Percentiles rank a stretch among this genome's conserved stretches.
These are phyloP conservation scores for Drosophila setosimentum DNA, from an alignment of 2,888 invertebrate genomes.

Conservation along the genomic window DNA sequence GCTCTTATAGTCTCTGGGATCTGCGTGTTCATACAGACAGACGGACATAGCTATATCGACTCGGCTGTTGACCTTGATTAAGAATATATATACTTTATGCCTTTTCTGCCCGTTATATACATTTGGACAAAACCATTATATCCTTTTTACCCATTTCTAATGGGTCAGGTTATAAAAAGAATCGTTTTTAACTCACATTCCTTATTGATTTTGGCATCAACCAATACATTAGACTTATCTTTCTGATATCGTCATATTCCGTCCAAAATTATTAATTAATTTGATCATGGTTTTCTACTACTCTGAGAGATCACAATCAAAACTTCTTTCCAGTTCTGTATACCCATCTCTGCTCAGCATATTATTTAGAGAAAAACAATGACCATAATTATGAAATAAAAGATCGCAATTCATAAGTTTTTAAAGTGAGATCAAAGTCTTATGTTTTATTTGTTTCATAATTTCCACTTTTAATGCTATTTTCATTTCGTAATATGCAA, in stretches of 20 bases:
- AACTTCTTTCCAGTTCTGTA: background rate
- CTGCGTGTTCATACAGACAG: too few relatives aligned
- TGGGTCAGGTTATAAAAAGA: too few relatives aligned
- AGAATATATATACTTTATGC: too few relatives aligned
- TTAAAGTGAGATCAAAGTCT: conserved; percentile 72
- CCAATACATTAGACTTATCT: background rate
- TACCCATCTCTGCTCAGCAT: background rate
- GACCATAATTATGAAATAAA: background rate
- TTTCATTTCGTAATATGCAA: conserved; percentile 56
- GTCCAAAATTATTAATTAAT: background rate
- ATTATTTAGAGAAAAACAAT: background rate
- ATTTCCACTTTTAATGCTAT: conserved; percentile 63
- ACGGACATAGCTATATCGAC: too few relatives aligned
- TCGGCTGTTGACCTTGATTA: too few relatives aligned
- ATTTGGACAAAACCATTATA: too few relatives aligned
- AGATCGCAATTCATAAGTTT: conserved; percentile 25
- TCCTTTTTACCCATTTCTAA: too few relatives aligned
- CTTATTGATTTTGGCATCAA: background rate
- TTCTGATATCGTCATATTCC: background rate
- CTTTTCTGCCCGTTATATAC: too few relatives aligned
- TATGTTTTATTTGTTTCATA: conserved; percentile 64
- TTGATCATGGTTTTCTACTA: background rate
- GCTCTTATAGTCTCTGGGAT: too few relatives aligned
- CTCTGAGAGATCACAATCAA: background rate
- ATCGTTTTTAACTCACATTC: background rate